phyloP scores from a whole-genome alignment of 2,888 invertebrate genomes.

The Pristionchus arcanus region DNA sequence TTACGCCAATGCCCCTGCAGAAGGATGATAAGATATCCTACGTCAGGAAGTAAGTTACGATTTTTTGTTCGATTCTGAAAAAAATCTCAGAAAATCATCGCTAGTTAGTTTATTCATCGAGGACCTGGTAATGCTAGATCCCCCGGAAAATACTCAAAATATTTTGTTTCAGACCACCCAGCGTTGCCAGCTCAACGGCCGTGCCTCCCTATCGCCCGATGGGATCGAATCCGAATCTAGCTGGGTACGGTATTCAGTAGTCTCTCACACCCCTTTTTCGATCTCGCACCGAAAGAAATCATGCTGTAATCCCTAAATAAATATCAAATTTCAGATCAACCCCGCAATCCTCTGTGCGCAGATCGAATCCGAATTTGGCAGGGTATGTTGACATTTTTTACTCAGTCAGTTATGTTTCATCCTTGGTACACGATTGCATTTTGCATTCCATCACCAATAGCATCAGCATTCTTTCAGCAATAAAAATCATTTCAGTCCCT shows the following conservation, averaged over 20 bases:
- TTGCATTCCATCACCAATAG: too few relatives aligned
- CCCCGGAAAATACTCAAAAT: neutral
- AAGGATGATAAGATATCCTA: slow-evolving; percentile 35
- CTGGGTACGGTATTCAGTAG: neutral
- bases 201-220: neutral
- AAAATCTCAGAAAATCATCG: neutral
- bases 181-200: neutral
- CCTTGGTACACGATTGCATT: neutral
- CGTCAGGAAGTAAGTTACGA: slow-evolving; percentile 13
- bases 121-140: too few relatives aligned
- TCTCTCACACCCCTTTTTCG: too few relatives aligned
- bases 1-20: neutral
- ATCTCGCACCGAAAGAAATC: too few relatives aligned
- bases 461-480: too few relatives aligned
- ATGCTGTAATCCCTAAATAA: neutral
- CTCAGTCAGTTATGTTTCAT: neutral
- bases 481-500: neutral
- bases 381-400: neutral
- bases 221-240: neutral
- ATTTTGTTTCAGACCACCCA: neutral
- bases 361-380: neutral
- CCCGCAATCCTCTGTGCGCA: neutral
- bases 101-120: too few relatives aligned
- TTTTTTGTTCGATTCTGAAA: neutral
- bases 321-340: neutral